Base-by-base conservation (phyloP, 2,113 vertebrate genomes). In the Polypterus bichir region DNA sequence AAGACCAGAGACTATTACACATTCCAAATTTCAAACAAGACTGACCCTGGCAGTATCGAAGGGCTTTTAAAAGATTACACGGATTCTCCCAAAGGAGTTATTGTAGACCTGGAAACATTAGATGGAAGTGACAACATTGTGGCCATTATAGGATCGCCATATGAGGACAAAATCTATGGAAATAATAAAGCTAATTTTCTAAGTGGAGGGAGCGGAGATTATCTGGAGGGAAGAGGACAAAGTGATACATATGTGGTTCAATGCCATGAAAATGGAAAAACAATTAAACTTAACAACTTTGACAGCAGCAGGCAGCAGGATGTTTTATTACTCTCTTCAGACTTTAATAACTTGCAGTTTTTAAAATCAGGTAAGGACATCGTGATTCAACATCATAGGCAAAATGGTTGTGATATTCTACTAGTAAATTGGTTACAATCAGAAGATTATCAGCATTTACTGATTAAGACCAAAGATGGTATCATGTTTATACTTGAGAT, bases 261-360 rank as follows among this genome's bases (percentile, higher is more conserved):
- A 7, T 57, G 62, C 44, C 10, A 44, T n/a, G n/a, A n/a, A n/a
- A n/a, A n/a, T n/a, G n/a, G n/a, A n/a, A n/a, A n/a, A n/a, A 47
- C n/a, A 3, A 5, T 48, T 27, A 3, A 4, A 7, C 56, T 60
- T 49, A 46, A 55, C 44, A 54, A 65, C 11, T 54, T 48, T 27
- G 49, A 48, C 5, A 44, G 49, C 48, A 47, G 61, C 47, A 59
- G 44, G 10, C 44, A 11, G 8, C 48, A 5, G 44, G 46, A 60
- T 60, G 7, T 60, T 9, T 54, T 54, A n/a, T 44, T 10, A 44
- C 57, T 62, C 58, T 59, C 49, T 59, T 48, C 2, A 49, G 4
- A 70, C 60, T 62, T 67, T 62, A 60, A 54, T 62, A 11, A 47
- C 3, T 9, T 49, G 10, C 53, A 6, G 63, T 63, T 49, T 11